Evolutionary conservation across 2,113 vertebrate species (phyloP).

Genomic region (Rhabdomys dilectus): DNA sequence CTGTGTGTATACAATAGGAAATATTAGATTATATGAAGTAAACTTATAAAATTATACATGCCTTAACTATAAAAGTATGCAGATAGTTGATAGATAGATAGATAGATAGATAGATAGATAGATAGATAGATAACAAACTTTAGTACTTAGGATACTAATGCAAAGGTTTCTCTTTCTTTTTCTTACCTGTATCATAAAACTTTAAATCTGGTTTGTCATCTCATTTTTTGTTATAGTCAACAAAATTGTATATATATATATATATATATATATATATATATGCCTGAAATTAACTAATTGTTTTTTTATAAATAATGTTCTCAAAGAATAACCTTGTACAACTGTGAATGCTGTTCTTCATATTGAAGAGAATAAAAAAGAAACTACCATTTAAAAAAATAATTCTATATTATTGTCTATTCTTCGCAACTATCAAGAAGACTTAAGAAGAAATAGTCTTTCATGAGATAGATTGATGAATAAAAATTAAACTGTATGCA

Average conservation of each 20-base stretch:
- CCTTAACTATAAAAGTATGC: background rate
- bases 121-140: background rate
- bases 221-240: background rate
- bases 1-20: background rate
- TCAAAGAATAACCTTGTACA: background rate
- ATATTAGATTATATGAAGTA: background rate
- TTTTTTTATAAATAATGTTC: background rate
- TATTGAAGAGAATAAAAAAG: background rate
- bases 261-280: too few species aligned
- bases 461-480: background rate
- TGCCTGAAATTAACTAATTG: background rate
- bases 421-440: background rate
- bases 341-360: background rate
- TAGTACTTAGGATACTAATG: background rate
- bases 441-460: background rate
- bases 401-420: background rate
- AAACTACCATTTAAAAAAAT: rapidly evolving
- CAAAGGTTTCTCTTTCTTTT: background rate
- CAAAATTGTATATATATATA: background rate
- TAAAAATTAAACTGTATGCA: background rate
- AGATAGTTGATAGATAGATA: background rate
- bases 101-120: background rate
- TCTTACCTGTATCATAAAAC: background rate
- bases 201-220: background rate
- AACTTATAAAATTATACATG: background rate